A percentile compares a stretch with the other conserved stretches of the same genome.
Conservation (phyloP, 2,797 vertebrate genomes). For the Pempheris klunzingeri region DNA sequence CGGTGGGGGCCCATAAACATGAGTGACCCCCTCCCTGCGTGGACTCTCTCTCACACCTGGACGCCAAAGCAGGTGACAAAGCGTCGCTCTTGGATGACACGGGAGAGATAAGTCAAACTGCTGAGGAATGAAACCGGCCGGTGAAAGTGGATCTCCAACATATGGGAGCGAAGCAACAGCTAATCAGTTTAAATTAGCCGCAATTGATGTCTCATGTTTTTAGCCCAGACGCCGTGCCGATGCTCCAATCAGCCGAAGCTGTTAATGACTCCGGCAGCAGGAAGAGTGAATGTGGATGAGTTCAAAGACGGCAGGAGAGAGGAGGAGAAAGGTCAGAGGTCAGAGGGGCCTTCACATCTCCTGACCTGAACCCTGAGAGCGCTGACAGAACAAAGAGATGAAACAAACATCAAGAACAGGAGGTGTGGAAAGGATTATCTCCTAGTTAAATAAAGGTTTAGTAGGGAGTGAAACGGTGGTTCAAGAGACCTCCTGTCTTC, state of each 20-base stretch:
- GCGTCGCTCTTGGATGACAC: no score
- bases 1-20: no score
- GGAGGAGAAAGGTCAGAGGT: background rate
- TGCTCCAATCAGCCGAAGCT: conserved; percentile 13
- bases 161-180: conserved; percentile 18
- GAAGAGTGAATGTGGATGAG: background rate
- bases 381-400: background rate
- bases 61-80: no score
- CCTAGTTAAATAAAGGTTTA: background rate
- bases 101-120: no score
- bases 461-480: background rate
- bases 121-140: background rate
- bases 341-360: no score
- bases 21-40: no score
- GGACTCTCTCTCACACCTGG: no score
- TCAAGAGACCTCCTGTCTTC: background rate
- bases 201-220: conserved; percentile 36
- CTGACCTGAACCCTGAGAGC: background rate
- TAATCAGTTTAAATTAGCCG: conserved; percentile 41
- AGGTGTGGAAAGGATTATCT: background rate
- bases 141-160: conserved; percentile 6
- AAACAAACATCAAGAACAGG: background rate
- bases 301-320: background rate
- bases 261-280: background rate
- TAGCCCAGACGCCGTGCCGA: conserved; percentile 19